Conservation (phyloP, 2,888 invertebrate species). For the Noctua pronuba region DNA sequence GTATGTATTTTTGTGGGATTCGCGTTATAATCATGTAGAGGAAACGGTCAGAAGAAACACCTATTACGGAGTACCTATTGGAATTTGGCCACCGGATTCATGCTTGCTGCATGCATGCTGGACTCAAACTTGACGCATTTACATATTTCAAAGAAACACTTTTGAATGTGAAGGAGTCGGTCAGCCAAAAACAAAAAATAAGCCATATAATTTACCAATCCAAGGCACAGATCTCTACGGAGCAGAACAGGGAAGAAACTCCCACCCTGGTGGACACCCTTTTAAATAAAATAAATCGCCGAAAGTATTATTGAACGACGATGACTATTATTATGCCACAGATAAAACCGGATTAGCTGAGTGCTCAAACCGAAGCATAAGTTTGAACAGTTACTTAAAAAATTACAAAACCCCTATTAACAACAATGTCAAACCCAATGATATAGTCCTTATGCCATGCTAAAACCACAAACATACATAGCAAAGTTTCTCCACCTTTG, state of each 20-base stretch:
- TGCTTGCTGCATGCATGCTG: neutral
- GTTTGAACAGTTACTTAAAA: neutral
- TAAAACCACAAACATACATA: neutral
- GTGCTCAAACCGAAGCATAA: neutral
- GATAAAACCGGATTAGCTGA: conserved; percentile 9
- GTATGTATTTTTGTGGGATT: conserved; percentile 11
- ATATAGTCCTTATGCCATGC: neutral
- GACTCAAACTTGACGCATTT: neutral
- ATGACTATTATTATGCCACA: neutral
- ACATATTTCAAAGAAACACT: neutral
- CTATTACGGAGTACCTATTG: neutral
- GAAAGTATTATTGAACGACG: neutral
- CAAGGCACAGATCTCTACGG: neutral
- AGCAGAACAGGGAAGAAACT: neutral
- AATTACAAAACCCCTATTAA: neutral
- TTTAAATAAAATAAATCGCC: neutral
- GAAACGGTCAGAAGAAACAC: neutral
- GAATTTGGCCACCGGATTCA: neutral
- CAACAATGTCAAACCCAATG: neutral
- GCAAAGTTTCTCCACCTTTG: conserved; percentile 16
- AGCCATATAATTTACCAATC: neutral
- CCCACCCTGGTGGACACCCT: neutral
- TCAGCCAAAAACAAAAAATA: neutral
- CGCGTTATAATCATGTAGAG: neutral
- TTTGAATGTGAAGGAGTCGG: neutral